Percentiles rank a stretch among this genome's conserved stretches.
Conservation (phyloP, 2,797 vertebrate genomes). For the Oophaga sylvatica region DNA sequence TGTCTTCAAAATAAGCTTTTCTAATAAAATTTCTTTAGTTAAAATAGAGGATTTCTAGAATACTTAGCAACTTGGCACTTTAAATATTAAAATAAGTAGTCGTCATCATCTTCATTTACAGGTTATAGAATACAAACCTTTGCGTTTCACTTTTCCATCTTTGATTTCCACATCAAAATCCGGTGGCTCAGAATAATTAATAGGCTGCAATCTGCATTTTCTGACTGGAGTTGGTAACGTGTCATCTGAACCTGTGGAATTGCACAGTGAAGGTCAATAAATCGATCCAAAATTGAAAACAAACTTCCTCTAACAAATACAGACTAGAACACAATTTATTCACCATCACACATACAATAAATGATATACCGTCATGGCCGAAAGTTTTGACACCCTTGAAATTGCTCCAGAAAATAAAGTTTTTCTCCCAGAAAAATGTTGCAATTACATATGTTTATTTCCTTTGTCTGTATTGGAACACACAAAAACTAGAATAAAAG, state of each 20-base stretch:
- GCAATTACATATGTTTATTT: no score
- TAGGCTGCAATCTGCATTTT: conserved; percentile 14
- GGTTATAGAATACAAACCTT: conserved; percentile 31
- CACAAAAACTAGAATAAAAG: no score
- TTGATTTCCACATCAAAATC: not conserved
- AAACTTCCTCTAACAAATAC: not conserved
- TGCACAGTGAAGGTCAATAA: not conserved
- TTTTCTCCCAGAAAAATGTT: no score
- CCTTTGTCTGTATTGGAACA: no score
- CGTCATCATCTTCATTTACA: not conserved
- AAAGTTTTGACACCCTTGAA: no score
- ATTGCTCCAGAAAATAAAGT: no score
- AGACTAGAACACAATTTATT: not conserved
- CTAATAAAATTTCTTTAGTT: not conserved
- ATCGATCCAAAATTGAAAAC: no score
- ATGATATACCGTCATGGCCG: no score
- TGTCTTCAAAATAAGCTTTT: no score
- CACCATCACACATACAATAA: not conserved
- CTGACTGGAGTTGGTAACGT: not conserved
- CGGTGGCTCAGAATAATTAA: not conserved
- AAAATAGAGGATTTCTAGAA: not conserved
- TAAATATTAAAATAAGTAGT: no score
- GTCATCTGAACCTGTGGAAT: not conserved
- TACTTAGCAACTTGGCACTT: not conserved
- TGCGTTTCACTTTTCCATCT: not conserved